Conservation (phyloP, 1,140 invertebrate genomes). For the Laupala kohalensis region DNA sequence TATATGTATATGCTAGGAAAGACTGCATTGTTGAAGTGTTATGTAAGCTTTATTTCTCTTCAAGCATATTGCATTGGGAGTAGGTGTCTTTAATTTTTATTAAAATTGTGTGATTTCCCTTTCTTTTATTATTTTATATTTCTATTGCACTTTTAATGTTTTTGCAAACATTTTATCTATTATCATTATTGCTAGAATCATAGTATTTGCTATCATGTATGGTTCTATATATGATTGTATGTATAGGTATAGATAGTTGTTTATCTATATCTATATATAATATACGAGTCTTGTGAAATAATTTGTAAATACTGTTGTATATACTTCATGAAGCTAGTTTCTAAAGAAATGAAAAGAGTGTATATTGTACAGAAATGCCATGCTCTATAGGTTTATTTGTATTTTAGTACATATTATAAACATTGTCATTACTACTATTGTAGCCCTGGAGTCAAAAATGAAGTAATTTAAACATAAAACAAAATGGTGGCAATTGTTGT, state of each 20-base stretch:
- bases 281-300: neutral
- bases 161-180: neutral
- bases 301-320: constrained; percentile 5
- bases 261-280: neutral
- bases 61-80: neutral
- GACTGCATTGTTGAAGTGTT: neutral
- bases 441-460: constrained; percentile 1
- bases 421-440: constrained; percentile 2
- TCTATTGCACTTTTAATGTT: neutral
- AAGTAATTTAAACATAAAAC: constrained; percentile 1
- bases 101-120: neutral
- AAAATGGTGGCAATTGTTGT: neutral
- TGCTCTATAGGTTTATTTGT: constrained; percentile 5
- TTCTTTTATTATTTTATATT: neutral
- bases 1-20: neutral
- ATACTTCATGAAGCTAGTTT: constrained; percentile 2
- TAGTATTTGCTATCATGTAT: neutral
- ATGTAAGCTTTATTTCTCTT: neutral
- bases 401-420: constrained; percentile 4
- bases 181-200: neutral
- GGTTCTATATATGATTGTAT: neutral
- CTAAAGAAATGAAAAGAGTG: constrained; percentile 1
- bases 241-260: neutral
- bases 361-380: constrained; percentile 4
- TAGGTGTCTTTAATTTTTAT: neutral